phyloP scores from a whole-genome alignment of 2,113 vertebrate genomes.

The Amazona vittata region DNA sequence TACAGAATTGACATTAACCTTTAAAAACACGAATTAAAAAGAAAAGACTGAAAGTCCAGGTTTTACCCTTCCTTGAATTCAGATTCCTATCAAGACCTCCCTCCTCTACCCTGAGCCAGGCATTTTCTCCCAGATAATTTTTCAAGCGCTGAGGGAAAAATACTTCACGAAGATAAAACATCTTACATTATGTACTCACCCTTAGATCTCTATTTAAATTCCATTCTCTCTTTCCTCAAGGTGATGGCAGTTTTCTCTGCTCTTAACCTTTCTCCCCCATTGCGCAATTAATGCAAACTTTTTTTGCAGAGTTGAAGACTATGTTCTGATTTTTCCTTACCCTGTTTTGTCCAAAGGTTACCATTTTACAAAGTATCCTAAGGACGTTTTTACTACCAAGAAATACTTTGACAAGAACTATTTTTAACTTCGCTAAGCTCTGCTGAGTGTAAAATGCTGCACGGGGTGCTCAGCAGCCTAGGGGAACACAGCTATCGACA shows the following conservation, averaged over 20 bases:
- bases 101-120: background rate
- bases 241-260: background rate
- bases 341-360: slow-evolving; percentile 45
- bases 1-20: background rate
- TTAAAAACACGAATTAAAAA: background rate
- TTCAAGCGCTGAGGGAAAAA: background rate
- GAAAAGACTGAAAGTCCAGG: background rate
- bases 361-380: slow-evolving; percentile 25
- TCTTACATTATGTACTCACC: background rate
- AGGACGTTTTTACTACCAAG: slow-evolving; percentile 44
- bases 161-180: background rate
- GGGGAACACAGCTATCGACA: background rate
- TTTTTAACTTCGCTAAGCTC: slow-evolving; percentile 25
- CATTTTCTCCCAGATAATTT: background rate
- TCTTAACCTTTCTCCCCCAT: slow-evolving; percentile 3
- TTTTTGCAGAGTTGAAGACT: background rate
- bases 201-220: slow-evolving; percentile 20
- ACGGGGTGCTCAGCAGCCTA: background rate
- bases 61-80: background rate
- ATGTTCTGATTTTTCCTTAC: background rate
- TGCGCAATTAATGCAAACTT: background rate
- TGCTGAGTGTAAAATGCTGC: slow-evolving; percentile 43
- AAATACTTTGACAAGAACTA: slow-evolving; percentile 39
- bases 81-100: background rate
- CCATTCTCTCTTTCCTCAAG: background rate